These are phyloP conservation scores for Eurypyga helias DNA, from an alignment of 2,113 vertebrate species.

Conservation along the genomic window DNA sequence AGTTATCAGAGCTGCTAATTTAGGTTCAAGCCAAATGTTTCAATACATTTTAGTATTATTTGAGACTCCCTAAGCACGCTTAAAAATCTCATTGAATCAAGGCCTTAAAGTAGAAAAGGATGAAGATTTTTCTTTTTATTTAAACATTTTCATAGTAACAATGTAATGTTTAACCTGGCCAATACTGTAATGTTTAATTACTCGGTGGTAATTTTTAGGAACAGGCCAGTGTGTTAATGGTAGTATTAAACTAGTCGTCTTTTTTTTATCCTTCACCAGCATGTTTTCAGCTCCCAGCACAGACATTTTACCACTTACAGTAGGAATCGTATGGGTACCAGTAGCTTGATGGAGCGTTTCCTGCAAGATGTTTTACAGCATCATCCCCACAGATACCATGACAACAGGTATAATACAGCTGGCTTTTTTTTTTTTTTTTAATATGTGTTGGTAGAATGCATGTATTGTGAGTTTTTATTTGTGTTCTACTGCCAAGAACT, in stretches of 20 bases:
- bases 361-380: constrained; percentile 89
- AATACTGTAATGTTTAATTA: neutral
- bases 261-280: constrained; percentile 75
- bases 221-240: neutral
- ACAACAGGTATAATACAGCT: constrained; percentile 79
- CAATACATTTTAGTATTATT: neutral
- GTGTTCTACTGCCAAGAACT: neutral
- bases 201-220: neutral
- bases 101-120: neutral
- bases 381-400: constrained; percentile 85
- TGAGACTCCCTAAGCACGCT: neutral
- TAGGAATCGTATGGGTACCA: constrained; percentile 64
- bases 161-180: neutral
- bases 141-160: neutral
- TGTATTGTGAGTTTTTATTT: neutral
- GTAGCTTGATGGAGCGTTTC: constrained; percentile 90
- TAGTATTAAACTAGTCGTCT: neutral
- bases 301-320: constrained; percentile 78
- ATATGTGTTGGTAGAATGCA: neutral
- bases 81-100: neutral
- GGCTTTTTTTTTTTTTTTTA: neutral
- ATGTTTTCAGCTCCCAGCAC: constrained; percentile 87
- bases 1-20: neutral
- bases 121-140: neutral
- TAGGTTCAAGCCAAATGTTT: neutral